Percentiles rank a stretch among this genome's conserved stretches.
Conservation (phyloP, 2,888 invertebrate genomes). For the Trachelus tabidus region DNA sequence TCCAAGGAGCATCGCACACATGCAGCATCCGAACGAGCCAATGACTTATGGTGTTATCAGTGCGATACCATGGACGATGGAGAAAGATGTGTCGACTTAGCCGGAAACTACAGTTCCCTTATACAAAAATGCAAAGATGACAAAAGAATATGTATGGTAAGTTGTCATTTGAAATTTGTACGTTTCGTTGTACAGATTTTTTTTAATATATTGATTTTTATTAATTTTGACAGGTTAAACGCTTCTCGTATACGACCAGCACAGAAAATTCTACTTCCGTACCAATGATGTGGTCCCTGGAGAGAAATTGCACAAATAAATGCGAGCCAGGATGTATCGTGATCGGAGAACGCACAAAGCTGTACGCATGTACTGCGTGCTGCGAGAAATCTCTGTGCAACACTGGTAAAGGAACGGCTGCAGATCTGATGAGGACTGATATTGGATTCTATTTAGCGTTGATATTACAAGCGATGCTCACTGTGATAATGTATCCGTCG, state of each 20-base stretch:
- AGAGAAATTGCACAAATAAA: constrained; percentile 83
- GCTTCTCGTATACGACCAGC: constrained; percentile 85
- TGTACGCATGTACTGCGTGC: constrained; percentile 89
- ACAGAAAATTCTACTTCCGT: constrained; percentile 82
- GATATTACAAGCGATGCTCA: constrained; percentile 51
- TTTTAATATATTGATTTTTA: neutral
- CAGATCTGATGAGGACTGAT: constrained; percentile 42
- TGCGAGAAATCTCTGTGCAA: constrained; percentile 85
- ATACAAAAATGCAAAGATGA: constrained; percentile 82
- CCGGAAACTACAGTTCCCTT: constrained; percentile 72
- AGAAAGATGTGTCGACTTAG: constrained; percentile 77
- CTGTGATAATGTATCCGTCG: constrained; percentile 56
- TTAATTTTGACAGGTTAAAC: constrained; percentile 73
- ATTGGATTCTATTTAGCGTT: constrained; percentile 54
- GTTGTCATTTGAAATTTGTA: constrained; percentile 25
- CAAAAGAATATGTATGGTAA: constrained; percentile 82
- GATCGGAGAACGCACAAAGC: constrained; percentile 88
- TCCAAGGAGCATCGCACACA: constrained; percentile 81
- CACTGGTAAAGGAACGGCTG: constrained; percentile 71
- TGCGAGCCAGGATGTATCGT: constrained; percentile 91
- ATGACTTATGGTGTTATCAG: constrained; percentile 84
- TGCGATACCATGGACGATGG: constrained; percentile 84
- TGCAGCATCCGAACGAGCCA: constrained; percentile 80
- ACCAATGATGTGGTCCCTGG: constrained; percentile 83
- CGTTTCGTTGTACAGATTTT: neutral